Evolutionary conservation across 1,140 invertebrate species (phyloP).

Genomic region (Brachionus calyciflorus): DNA sequence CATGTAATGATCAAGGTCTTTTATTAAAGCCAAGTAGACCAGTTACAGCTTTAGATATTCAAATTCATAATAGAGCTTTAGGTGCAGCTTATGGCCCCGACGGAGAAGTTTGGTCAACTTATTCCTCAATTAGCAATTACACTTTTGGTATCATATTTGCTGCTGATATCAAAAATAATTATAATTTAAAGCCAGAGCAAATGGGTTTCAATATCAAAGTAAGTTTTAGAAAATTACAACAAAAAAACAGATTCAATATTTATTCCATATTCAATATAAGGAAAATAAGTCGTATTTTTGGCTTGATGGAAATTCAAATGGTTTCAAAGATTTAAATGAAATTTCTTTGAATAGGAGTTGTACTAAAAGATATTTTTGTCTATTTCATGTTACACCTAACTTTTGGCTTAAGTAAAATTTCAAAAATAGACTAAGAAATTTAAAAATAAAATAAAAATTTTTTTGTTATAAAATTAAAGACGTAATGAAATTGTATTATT

Average conservation of each 20-base stretch:
- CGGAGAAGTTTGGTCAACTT: conserved; percentile 48
- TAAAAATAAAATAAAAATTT: neutral
- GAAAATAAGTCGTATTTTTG: conserved; percentile 25
- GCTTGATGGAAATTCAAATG: neutral
- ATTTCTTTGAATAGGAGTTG: neutral
- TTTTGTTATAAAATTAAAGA: too few relatives aligned
- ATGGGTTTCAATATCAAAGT: conserved; percentile 29
- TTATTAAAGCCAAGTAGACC: conserved; percentile 47
- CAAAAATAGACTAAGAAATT: neutral
- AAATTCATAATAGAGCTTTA: conserved; percentile 44
- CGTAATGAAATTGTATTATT: conserved; percentile 33
- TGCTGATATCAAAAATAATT: conserved; percentile 42
- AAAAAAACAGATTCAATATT: neutral
- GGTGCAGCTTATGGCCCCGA: conserved; percentile 34
- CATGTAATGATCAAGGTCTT: conserved; percentile 48
- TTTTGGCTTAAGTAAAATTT: neutral
- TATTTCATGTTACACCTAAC: neutral
- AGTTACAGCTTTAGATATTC: conserved; percentile 46
- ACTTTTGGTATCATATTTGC: conserved; percentile 48
- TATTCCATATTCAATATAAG: neutral
- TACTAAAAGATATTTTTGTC: conserved; percentile 28
- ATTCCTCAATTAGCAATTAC: conserved; percentile 27
- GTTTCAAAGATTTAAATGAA: neutral
- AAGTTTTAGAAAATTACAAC: neutral
- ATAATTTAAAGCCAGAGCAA: conserved; percentile 6